phyloP scores from a whole-genome alignment of 2,113 vertebrate genomes.

The Vulpes ferrilata region DNA sequence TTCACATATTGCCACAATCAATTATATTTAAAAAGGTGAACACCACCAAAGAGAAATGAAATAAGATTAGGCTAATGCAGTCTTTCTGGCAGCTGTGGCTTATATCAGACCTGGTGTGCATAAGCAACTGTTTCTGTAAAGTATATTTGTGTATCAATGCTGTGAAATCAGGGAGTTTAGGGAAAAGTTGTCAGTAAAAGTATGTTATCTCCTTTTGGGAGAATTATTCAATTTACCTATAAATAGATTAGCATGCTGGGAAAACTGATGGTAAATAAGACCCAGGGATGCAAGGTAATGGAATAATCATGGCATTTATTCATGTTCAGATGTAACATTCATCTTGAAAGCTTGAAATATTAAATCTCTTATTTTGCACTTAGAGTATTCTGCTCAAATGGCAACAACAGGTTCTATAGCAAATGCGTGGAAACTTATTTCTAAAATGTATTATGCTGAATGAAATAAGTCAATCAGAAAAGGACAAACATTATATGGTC shows the following conservation, averaged over 20 bases:
- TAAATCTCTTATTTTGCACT: constrained; percentile 41
- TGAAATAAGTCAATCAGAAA: no score
- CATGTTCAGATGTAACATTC: constrained; percentile 53
- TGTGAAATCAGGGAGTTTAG: background rate
- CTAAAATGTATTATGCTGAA: background rate
- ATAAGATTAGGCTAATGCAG: background rate
- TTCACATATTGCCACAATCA: background rate
- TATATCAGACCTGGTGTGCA: background rate
- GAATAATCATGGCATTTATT: constrained; percentile 67
- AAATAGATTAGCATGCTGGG: constrained; percentile 62
- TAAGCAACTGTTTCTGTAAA: background rate
- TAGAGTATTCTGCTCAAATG: background rate
- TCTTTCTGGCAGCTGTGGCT: background rate
- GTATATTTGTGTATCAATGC: background rate
- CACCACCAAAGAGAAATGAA: background rate
- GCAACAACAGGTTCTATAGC: background rate
- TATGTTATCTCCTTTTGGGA: background rate
- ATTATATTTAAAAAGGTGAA: background rate
- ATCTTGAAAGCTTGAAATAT: constrained; percentile 50
- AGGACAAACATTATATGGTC: no score
- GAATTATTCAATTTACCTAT: constrained; percentile 70
- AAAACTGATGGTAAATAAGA: constrained; percentile 55
- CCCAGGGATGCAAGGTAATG: constrained; percentile 53
- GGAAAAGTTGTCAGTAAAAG: constrained; percentile 40
- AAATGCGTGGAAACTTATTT: constrained; percentile 6